These are phyloP conservation scores for Drosophila kepulauana DNA, from an alignment of 1,140 invertebrate species.

Conservation along the genomic window DNA sequence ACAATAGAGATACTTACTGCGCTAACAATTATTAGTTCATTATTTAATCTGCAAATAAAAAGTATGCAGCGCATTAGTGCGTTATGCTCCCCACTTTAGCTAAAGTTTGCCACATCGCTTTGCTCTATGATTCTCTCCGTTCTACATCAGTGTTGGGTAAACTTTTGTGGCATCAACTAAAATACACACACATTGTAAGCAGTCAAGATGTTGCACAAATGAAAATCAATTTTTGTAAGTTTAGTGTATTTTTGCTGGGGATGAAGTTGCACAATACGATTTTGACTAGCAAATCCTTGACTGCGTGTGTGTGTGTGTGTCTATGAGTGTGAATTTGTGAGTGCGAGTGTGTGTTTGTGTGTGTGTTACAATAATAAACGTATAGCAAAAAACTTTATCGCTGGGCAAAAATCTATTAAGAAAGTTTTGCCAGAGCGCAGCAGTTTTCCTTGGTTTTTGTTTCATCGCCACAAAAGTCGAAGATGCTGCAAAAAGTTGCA, in stretches of 20 bases:
- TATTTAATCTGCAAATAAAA: too few species aligned
- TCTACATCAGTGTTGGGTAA: constrained; percentile 21
- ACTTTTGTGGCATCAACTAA: constrained; percentile 38
- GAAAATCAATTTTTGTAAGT: constrained; percentile 78
- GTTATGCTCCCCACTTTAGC: neutral
- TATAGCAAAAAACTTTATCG: constrained; percentile 70
- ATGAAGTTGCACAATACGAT: constrained; percentile 58
- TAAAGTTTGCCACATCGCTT: neutral
- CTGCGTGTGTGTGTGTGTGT: neutral
- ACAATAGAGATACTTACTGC: too few species aligned
- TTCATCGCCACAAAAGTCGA: constrained; percentile 60
- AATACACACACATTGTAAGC: constrained; percentile 54
- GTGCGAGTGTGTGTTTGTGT: constrained; percentile 6
- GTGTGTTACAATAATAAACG: constrained; percentile 20
- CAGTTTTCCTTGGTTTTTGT: constrained; percentile 70
- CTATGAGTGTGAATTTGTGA: neutral
- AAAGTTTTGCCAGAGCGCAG: constrained; percentile 79
- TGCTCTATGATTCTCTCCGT: neutral
- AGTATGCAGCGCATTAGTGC: too few species aligned
- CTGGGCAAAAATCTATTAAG: constrained; percentile 80
- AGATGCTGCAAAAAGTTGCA: constrained; percentile 68
- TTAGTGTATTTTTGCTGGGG: constrained; percentile 48
- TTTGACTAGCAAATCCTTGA: constrained; percentile 37
- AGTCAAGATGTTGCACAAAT: constrained; percentile 72
- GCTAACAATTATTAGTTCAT: too few species aligned